Conservation (phyloP, 2,797 vertebrate genomes). For the Ctenopoma kingsleyae region DNA sequence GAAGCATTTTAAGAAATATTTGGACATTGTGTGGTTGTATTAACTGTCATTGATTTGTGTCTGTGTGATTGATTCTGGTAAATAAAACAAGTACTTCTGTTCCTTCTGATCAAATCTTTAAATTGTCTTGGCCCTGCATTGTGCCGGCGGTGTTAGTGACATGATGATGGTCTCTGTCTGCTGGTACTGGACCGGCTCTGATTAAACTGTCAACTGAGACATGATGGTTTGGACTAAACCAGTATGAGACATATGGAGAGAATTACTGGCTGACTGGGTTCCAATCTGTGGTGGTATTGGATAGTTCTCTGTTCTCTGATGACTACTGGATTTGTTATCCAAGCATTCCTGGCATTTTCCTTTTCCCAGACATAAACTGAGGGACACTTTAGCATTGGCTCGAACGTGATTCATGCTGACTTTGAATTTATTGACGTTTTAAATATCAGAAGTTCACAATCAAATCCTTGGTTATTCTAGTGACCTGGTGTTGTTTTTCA, state of each 20-base stretch:
- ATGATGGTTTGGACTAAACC: slow-evolving; percentile 58
- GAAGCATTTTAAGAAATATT: neutral
- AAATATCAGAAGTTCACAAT: slow-evolving; percentile 14
- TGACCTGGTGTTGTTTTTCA: slow-evolving; percentile 20
- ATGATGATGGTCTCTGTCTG: slow-evolving; percentile 31
- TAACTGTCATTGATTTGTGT: too few species aligned
- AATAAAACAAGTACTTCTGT: slow-evolving; percentile 18
- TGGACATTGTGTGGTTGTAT: neutral
- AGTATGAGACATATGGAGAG: slow-evolving; percentile 65
- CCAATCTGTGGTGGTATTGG: slow-evolving; percentile 61
- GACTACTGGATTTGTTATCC: slow-evolving; percentile 66
- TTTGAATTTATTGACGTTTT: slow-evolving; percentile 23
- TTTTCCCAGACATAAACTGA: slow-evolving; percentile 47
- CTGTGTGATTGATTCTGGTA: neutral
- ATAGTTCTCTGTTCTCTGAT: slow-evolving; percentile 60
- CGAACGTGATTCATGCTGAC: slow-evolving; percentile 20
- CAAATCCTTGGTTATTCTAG: neutral
- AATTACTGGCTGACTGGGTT: slow-evolving; percentile 66
- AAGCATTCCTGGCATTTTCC: slow-evolving; percentile 60
- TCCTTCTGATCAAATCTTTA: slow-evolving; percentile 9
- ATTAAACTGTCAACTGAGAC: slow-evolving; percentile 81
- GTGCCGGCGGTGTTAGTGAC: slow-evolving; percentile 18
- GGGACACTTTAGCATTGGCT: slow-evolving; percentile 30
- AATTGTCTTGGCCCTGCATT: slow-evolving; percentile 4
- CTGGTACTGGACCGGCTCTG: slow-evolving; percentile 74